Percentiles rank a stretch among this genome's conserved stretches.
Evolutionary conservation across 2,797 vertebrate genomes (phyloP).

Genomic region (Hapalemur alaotrensis): DNA sequence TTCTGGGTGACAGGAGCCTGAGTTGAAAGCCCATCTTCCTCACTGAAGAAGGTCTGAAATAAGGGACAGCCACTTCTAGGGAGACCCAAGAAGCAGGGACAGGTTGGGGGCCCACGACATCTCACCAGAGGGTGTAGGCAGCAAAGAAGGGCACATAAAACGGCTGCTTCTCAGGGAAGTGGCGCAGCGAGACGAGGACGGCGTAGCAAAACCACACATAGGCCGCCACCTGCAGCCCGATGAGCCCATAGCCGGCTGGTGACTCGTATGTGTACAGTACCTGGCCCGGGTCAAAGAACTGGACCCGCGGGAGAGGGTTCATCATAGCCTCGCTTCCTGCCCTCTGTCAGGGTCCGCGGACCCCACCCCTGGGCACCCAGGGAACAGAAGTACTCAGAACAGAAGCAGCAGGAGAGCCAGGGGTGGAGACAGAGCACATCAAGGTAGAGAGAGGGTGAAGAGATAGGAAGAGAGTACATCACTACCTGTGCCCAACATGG

Average conservation of each 20-base stretch:
- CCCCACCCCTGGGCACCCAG: background rate
- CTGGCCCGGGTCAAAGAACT: conserved; percentile 96
- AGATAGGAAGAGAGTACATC: background rate
- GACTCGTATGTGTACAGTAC: conserved; percentile 95
- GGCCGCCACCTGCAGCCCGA: conserved; percentile 93
- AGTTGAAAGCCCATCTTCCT: background rate
- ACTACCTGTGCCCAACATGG: background rate
- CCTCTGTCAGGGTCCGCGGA: background rate
- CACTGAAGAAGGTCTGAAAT: conserved; percentile 38
- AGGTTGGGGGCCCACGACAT: background rate
- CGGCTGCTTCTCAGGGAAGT: conserved; percentile 93
- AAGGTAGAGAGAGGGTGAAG: background rate
- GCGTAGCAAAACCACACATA: conserved; percentile 97
- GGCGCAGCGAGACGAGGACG: conserved; percentile 93
- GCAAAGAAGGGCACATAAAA: conserved; percentile 96
- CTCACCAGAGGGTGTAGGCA: conserved; percentile 95
- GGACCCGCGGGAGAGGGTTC: conserved; percentile 41
- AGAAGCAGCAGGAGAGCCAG: background rate
- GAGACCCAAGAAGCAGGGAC: background rate
- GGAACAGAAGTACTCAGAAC: background rate
- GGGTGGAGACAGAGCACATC: background rate
- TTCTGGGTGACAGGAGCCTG: conserved; percentile 64
- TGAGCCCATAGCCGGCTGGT: conserved; percentile 93
- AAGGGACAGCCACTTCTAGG: background rate
- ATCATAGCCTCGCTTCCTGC: conserved; percentile 32